phyloP scores from a whole-genome alignment of 2,888 invertebrate genomes.

The Bursaphelenchus okinawaensis region DNA sequence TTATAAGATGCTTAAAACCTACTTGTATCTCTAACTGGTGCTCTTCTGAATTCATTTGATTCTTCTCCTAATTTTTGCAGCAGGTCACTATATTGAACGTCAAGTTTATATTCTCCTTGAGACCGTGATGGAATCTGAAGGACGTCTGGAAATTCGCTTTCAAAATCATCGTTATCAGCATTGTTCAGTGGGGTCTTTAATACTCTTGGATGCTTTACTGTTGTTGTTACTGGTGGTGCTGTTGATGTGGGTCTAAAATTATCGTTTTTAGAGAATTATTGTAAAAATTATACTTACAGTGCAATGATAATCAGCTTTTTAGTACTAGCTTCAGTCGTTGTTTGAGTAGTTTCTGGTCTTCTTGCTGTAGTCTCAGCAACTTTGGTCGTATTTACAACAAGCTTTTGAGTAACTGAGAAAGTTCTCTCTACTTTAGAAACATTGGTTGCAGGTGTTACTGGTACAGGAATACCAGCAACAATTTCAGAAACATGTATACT shows the following conservation, averaged over 20 bases:
- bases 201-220: background rate
- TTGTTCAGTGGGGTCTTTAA: background rate
- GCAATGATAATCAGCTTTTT: background rate
- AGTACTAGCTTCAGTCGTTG: constrained; percentile 14
- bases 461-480: background rate
- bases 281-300: background rate
- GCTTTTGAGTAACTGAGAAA: no score
- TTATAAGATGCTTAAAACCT: background rate
- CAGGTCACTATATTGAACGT: constrained; percentile 12
- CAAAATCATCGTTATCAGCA: background rate
- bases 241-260: background rate
- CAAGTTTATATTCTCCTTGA: constrained; percentile 8
- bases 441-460: background rate
- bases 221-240: background rate
- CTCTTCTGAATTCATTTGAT: background rate
- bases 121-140: background rate
- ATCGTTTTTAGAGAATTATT: background rate
- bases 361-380: constrained; percentile 14
- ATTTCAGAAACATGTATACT: background rate
- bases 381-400: no score
- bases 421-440: background rate
- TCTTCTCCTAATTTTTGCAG: background rate
- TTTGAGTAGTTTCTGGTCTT: background rate
- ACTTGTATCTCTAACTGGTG: constrained; percentile 1
- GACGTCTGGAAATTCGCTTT: background rate